phyloP scores from a whole-genome alignment of 2,113 vertebrate genomes.

The Sinocyclocheilus maitianheensis region DNA sequence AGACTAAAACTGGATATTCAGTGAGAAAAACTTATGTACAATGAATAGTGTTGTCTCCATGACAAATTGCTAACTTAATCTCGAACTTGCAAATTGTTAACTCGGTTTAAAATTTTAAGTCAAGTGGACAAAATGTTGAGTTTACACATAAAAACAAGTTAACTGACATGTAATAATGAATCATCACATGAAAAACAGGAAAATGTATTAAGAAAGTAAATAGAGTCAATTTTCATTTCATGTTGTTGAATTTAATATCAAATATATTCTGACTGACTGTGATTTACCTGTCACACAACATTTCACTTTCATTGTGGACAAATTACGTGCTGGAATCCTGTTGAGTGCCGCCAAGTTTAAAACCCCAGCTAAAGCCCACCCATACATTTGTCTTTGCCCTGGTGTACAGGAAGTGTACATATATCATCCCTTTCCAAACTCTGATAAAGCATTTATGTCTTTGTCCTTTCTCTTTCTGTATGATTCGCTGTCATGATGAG shows the following conservation, averaged over 20 bases:
- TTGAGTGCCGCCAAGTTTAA: background rate
- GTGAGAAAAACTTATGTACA: background rate
- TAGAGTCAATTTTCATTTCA: no score
- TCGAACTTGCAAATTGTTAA: background rate
- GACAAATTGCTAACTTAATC: background rate
- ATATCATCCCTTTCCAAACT: background rate
- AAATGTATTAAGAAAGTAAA: no score
- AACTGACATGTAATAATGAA: background rate
- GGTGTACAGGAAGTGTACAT: background rate
- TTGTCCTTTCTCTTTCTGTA: background rate
- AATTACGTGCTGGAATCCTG: background rate
- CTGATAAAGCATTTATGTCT: background rate
- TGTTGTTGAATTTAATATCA: no score
- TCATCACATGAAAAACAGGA: no score
- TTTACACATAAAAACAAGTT: background rate
- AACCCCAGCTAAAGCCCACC: background rate
- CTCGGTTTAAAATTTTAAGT: background rate
- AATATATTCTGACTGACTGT: no score
- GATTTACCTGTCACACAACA: background rate
- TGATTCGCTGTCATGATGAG: background rate
- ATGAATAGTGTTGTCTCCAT: background rate
- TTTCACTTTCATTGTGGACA: background rate
- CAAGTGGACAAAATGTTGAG: background rate
- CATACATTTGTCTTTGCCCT: conserved; percentile 4
- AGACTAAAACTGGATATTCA: background rate